A percentile compares a stretch with the other conserved stretches of the same genome.
Evolutionary conservation across 2,797 vertebrate species (phyloP).

Genomic region (Toxotes lorentzi): DNA sequence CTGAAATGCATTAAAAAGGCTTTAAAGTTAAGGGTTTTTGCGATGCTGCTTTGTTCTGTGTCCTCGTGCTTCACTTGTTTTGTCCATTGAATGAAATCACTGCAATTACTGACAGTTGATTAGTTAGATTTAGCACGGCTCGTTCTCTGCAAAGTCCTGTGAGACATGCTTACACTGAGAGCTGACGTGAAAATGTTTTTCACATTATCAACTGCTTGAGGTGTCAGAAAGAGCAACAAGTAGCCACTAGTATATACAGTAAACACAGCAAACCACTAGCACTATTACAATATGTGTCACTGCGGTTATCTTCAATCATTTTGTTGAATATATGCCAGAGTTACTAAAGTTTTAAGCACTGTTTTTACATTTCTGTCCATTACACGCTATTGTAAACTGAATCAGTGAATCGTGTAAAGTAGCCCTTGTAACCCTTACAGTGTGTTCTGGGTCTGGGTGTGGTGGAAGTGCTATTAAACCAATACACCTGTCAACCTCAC

Average conservation of each 20-base stretch:
- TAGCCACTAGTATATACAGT: neutral
- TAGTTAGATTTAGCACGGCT: neutral
- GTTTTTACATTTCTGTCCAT: neutral
- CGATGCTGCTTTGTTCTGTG: neutral
- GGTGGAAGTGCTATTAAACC: neutral
- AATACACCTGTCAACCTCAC: neutral
- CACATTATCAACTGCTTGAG: neutral
- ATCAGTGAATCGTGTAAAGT: neutral
- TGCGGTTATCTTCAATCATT: too few relatives aligned
- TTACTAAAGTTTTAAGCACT: neutral
- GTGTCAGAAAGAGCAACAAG: neutral
- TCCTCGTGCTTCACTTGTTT: slow-evolving; percentile 1
- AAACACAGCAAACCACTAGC: neutral
- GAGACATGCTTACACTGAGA: neutral
- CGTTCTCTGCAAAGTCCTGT: neutral
- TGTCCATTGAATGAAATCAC: neutral
- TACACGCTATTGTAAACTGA: neutral
- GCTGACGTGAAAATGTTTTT: neutral
- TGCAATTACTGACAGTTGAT: neutral
- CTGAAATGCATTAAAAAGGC: slow-evolving; percentile 1
- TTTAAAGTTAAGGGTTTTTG: neutral
- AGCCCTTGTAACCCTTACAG: neutral
- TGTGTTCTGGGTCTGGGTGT: neutral
- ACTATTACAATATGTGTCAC: too few relatives aligned
- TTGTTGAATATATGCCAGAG: too few relatives aligned